These are phyloP conservation scores for Cygnus olor DNA, from an alignment of 2,797 vertebrate species.

Conservation along the genomic window DNA sequence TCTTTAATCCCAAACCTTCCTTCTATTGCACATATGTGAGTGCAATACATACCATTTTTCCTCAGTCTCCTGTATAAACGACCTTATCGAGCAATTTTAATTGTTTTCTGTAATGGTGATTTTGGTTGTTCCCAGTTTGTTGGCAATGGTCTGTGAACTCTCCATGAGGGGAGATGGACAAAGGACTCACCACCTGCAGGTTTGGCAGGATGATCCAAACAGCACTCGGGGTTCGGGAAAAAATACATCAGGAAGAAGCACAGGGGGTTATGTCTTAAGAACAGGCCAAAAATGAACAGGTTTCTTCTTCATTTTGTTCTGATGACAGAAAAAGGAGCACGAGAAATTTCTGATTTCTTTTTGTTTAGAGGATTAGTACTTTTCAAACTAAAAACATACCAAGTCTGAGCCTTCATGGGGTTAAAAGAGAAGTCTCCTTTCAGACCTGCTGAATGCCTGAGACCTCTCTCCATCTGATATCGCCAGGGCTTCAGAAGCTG, in stretches of 20 bases:
- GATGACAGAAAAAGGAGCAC: neutral
- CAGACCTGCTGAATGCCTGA: neutral
- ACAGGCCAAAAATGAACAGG: neutral
- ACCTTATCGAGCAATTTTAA: neutral
- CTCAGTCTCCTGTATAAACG: neutral
- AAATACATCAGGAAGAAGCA: neutral
- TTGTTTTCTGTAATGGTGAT: neutral
- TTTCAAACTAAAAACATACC: neutral
- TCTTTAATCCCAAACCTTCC: neutral
- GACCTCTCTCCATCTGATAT: neutral
- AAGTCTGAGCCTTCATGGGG: accelerated
- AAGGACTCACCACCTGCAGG: neutral
- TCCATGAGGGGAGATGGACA: neutral
- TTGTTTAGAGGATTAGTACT: neutral
- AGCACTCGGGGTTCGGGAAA: neutral
- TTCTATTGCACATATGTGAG: neutral
- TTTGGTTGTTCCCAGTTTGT: neutral
- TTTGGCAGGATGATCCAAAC: neutral
- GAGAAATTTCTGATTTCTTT: neutral
- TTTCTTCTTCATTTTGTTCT: neutral
- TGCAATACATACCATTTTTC: neutral
- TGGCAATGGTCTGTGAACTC: neutral
- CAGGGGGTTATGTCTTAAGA: neutral
- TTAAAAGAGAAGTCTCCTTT: neutral
- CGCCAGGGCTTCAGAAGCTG: neutral